These are phyloP conservation scores for Oncorhynchus kisutch DNA, from an alignment of 2,113 vertebrate genomes.

Conservation along the genomic window DNA sequence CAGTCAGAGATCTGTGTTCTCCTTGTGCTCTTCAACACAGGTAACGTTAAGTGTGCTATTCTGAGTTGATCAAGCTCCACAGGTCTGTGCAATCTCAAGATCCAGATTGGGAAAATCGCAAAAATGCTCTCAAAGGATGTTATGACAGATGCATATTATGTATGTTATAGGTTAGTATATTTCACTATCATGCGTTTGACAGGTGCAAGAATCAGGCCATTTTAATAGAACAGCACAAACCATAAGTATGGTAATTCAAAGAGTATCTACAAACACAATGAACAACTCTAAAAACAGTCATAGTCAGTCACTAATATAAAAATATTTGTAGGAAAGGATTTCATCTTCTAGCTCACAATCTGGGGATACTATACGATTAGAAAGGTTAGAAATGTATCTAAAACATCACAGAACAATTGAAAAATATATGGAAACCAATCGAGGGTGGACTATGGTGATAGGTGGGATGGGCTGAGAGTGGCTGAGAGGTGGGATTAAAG, in stretches of 20 bases:
- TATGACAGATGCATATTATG: not conserved
- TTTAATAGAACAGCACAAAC: not conserved
- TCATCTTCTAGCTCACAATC: too few species aligned
- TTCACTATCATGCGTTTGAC: not conserved
- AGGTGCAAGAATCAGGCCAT: not conserved
- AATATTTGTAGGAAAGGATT: too few species aligned
- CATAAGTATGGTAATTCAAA: too few species aligned
- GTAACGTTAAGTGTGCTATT: conserved; percentile 24
- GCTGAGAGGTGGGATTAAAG: too few species aligned
- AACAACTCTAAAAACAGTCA: conserved; percentile 10
- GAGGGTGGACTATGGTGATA: too few species aligned
- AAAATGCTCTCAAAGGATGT: not conserved
- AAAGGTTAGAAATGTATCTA: too few species aligned
- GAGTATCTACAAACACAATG: not conserved
- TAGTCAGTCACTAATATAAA: not conserved
- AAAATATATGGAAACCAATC: too few species aligned
- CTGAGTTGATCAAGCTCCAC: not conserved
- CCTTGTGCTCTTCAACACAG: conserved; percentile 46
- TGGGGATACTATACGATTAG: too few species aligned
- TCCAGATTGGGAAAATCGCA: too few species aligned
- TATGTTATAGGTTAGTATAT: not conserved
- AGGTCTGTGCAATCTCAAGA: too few species aligned
- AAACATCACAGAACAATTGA: too few species aligned
- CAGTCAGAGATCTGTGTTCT: conserved; percentile 61
- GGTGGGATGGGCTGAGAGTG: too few species aligned